phyloP scores from a whole-genome alignment of 2,888 invertebrate genomes.

The Barypeithes pellucidus region DNA sequence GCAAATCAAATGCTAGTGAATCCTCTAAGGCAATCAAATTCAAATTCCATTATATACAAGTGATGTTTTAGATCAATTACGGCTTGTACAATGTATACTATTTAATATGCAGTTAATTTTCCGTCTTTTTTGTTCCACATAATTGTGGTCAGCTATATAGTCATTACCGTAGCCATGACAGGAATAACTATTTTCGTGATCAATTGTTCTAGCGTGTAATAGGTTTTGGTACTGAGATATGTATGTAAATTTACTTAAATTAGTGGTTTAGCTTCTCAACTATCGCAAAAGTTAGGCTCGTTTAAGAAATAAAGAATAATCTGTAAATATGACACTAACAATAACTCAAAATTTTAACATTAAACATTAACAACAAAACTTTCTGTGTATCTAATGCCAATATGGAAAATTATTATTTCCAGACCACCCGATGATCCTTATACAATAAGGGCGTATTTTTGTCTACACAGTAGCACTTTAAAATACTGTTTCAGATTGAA shows the following conservation, averaged over 20 bases:
- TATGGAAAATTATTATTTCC: no score
- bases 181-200: constrained; percentile 41
- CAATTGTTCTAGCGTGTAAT: constrained; percentile 43
- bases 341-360: no score
- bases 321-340: no score
- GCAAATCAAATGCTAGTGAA: constrained; percentile 11
- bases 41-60: constrained; percentile 40
- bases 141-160: constrained; percentile 36
- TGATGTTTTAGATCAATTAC: constrained; percentile 39
- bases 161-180: constrained; percentile 28
- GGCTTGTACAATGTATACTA: constrained; percentile 29
- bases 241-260: constrained; percentile 11
- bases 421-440: no score
- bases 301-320: no score
- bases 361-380: no score
- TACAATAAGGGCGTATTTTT: no score
- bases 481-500: no score
- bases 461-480: no score
- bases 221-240: constrained; percentile 37
- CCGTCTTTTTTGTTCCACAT: constrained; percentile 36
- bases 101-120: constrained; percentile 46
- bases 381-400: no score
- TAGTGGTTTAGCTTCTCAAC: no score
- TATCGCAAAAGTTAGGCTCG: no score
- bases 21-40: constrained; percentile 39